Evolutionary conservation across 2,797 vertebrate species (phyloP).

Genomic region (Buceros bicornis): DNA sequence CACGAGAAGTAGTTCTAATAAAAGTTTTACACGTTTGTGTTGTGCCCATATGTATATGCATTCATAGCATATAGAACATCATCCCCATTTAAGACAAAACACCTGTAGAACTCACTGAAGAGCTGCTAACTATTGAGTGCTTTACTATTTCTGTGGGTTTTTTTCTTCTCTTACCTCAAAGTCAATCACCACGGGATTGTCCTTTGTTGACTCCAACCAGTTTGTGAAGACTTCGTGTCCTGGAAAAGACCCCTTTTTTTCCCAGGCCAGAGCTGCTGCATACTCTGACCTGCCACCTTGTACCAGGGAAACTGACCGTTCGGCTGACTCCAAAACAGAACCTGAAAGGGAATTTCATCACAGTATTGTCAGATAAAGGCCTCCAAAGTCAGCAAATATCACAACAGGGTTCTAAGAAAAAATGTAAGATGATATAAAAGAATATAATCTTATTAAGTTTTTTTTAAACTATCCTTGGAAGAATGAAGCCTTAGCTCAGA

Average conservation of each 20-base stretch:
- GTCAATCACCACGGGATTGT: constrained; percentile 87
- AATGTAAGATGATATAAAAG: background rate
- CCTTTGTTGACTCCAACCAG: constrained; percentile 89
- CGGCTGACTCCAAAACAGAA: constrained; percentile 87
- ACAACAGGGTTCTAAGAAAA: background rate
- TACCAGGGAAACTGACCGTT: constrained; percentile 87
- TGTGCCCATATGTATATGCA: background rate
- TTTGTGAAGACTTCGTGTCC: constrained; percentile 77
- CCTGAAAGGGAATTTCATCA: constrained; percentile 78
- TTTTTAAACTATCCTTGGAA: background rate
- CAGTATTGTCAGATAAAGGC: background rate
- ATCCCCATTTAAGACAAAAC: background rate
- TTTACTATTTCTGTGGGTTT: background rate
- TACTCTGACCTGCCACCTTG: constrained; percentile 86
- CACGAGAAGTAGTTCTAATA: background rate
- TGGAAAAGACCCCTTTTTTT: constrained; percentile 80
- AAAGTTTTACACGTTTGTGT: background rate
- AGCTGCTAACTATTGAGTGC: background rate
- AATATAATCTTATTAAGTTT: background rate
- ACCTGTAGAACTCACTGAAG: background rate
- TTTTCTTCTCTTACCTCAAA: constrained; percentile 82
- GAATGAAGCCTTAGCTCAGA: background rate
- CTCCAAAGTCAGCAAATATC: background rate
- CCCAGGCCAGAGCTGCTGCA: constrained; percentile 87
- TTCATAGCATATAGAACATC: background rate